Base-by-base conservation (phyloP, 2,113 vertebrate genomes). In the Tilapia sparmanii region DNA sequence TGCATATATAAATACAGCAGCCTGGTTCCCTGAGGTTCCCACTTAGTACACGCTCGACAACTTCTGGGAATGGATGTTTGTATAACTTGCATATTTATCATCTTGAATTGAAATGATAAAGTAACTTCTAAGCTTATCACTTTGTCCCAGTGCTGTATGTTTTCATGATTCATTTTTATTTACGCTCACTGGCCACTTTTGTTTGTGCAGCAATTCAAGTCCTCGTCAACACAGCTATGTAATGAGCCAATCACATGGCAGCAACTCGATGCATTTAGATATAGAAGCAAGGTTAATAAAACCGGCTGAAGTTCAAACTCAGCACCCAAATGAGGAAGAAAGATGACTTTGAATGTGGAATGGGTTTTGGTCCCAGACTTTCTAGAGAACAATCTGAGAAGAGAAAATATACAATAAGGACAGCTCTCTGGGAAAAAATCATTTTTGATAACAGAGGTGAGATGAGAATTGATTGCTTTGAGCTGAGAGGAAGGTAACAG, bases 241-340 rank as follows among this genome's bases (percentile, higher is more conserved):
- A 68, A 68, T 24, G 11, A 68, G 63, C n/a, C n/a, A 42, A 71
- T 71, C 66, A 71, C n/a, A 26, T 71, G 66, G 35, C n/a, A 71
- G n/a, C 66, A 42, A 42, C n/a, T 71, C n/a, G 2, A 71, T 42
- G 38, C 66, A 4, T 71, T 42, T 42, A 42, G n/a, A 24, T 24
- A 42, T 6, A 42, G 38, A 42, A 15, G 13, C n/a, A 42, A 42
- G 8, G 35, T 71, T 24, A 71, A 42, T 6, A 2, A n/a, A 42
- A 42, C 38, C 2, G 8, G n/a, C 66, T 71, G 66, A 42, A 42
- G 66, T 71, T 16, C 66, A 71, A 42, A 71, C 13, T 24, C 4
- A 42, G 2, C 38, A 71, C 0, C n/a, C 7, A 1, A 71, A 40
- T 24, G 38, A 40, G 22, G 0, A 71, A 6, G 33, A 68, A 68